These are phyloP conservation scores for Perca fluviatilis DNA, from an alignment of 2,113 vertebrate species.

Conservation along the genomic window DNA sequence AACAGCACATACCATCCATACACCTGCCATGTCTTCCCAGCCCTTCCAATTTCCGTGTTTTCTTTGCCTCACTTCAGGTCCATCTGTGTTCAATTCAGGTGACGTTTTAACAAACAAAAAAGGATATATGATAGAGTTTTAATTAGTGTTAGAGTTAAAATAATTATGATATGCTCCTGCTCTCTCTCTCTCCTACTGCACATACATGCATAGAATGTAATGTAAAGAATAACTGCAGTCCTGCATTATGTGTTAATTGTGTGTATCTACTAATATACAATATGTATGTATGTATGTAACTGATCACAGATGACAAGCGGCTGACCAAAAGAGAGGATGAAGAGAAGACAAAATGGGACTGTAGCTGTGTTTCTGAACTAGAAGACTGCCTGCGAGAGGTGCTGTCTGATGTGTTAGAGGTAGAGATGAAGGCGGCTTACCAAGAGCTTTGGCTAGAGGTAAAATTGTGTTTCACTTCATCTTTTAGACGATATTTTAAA, in stretches of 20 bases:
- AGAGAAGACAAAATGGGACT: slow-evolving; percentile 18
- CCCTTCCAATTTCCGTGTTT: slow-evolving; percentile 20
- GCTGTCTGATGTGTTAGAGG: slow-evolving; percentile 90
- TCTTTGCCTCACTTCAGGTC: background rate
- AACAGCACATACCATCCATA: slow-evolving; percentile 27
- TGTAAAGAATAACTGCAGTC: background rate
- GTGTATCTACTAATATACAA: background rate
- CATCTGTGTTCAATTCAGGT: background rate
- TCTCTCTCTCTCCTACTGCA: background rate
- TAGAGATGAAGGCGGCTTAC: slow-evolving; percentile 92
- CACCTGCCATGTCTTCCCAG: slow-evolving; percentile 1
- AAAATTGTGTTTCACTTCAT: slow-evolving; percentile 3
- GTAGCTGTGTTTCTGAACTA: slow-evolving; percentile 82
- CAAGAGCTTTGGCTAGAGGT: slow-evolving; percentile 93
- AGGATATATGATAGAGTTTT: background rate
- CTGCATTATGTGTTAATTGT: background rate
- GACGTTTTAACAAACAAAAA: background rate
- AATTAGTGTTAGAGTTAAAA: too few relatives aligned
- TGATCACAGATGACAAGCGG: slow-evolving; percentile 42
- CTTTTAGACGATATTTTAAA: background rate
- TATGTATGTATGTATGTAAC: background rate
- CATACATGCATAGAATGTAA: background rate
- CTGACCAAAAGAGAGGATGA: background rate
- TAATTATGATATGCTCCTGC: background rate
- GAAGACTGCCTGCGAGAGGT: slow-evolving; percentile 87